These are phyloP conservation scores for Paradisaea rubra DNA, from an alignment of 2,113 vertebrate species.

Conservation along the genomic window DNA sequence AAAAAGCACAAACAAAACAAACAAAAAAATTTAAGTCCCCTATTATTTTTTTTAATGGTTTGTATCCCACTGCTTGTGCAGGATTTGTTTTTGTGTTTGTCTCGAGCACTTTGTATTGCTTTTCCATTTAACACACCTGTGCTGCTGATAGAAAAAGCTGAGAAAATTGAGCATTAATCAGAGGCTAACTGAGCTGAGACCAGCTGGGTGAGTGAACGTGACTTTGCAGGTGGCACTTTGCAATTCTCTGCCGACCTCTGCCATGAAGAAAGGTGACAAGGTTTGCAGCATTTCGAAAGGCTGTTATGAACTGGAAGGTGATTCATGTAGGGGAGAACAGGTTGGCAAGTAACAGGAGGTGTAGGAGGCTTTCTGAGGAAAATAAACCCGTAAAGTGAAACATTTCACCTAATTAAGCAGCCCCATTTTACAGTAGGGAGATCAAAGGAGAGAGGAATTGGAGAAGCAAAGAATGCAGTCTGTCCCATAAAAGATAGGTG, in stretches of 20 bases:
- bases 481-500: conserved; percentile 21
- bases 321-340: not conserved
- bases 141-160: not conserved
- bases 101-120: not conserved
- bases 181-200: not conserved
- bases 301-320: not conserved
- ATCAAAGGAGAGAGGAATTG: conserved; percentile 39
- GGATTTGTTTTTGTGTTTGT: not conserved
- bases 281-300: not conserved
- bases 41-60: not conserved
- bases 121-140: not conserved
- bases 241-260: not conserved
- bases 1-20: not conserved
- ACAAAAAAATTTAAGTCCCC: not conserved
- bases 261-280: not conserved
- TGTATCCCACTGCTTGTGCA: not conserved
- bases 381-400: conserved; percentile 23
- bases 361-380: conserved; percentile 25
- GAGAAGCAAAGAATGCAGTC: conserved; percentile 9
- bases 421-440: conserved; percentile 14
- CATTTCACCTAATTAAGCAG: conserved; percentile 14
- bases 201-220: not conserved
- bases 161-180: not conserved
- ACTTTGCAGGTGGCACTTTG: not conserved
- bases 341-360: not conserved